Evolutionary conservation across 2,888 invertebrate genomes (phyloP), one percentile per base, ranked within the genome.

Genomic region (Pyrochroa serraticornis): DNA sequence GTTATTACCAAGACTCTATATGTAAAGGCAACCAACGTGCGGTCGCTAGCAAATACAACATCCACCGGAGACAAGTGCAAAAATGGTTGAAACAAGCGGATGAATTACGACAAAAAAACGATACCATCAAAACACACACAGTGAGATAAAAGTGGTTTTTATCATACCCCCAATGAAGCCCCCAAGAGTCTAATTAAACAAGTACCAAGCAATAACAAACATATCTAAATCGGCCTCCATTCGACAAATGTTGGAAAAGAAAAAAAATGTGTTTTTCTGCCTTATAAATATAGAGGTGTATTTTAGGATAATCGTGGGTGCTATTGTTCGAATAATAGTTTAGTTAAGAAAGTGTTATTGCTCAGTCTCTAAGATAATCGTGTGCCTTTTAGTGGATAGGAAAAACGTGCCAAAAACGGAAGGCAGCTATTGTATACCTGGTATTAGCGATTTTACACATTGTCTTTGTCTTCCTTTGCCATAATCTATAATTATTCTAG

Each of bases 31-130:
- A 81, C 67, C 81, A 81, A 58, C 70, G 80, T 54, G 80, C 81
- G 7, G 81, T 81, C 3, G 81, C 81, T 7, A 76, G 72, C 48
- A 82, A 82, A 66, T 81, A 80, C 69, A 78, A 80, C 60, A 79
- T 82, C 47, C 80, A 80, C 69, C 71, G 81, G 42, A 75, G 81
- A 42, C 82, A 83, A 66, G 79, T 84, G 49, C 83, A 84, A 63
- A 82, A 83, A 65, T 85, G 85, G 85, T 72, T 84, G 53, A 83
- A 84, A 65, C 82, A 82, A 67, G 83, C 82, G 50, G 76, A 78
- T 13, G 77, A 80, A 63, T 58, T 79, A 31, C 65, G 75, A 41
- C 71, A 74, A 55, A 71, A 75, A 51, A 76, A 75, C 60, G 76
- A 77, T 64, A 63, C 70, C 13, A 64, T 73, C 39, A 75, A 75